These are phyloP conservation scores for Diploptera punctata DNA, from an alignment of 2,888 invertebrate genomes.

Conservation along the genomic window DNA sequence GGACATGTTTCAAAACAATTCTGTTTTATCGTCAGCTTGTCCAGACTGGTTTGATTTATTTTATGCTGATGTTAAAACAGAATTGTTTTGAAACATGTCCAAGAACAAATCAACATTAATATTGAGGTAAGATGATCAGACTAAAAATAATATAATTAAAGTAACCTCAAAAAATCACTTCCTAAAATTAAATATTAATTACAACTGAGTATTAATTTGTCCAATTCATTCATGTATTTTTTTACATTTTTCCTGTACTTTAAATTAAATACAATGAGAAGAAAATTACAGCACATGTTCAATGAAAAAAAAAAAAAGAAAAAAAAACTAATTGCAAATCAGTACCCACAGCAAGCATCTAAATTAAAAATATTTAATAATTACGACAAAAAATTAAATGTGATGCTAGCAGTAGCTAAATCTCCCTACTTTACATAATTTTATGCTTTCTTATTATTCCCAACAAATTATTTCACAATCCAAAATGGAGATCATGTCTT, in stretches of 20 bases:
- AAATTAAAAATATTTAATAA: conserved; percentile 1
- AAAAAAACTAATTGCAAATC: conserved; percentile 14
- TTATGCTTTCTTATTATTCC: neutral
- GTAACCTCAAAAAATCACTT: no score
- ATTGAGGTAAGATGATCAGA: no score
- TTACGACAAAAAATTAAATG: neutral
- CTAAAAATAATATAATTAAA: no score
- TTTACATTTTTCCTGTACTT: conserved; percentile 40
- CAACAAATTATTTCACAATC: no score
- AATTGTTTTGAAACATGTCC: no score
- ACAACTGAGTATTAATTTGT: neutral
- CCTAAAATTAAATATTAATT: neutral
- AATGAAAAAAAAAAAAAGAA: conserved; percentile 31
- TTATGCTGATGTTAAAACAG: no score
- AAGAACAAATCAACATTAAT: no score
- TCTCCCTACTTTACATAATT: neutral
- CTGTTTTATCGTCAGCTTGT: no score
- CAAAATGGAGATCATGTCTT: no score
- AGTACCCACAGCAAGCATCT: conserved; percentile 43
- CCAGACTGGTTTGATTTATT: no score
- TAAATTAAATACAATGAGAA: conserved; percentile 42
- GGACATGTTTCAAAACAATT: no score
- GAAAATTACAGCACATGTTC: conserved; percentile 39
- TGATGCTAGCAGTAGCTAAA: conserved; percentile 13
- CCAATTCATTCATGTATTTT: conserved; percentile 25